Evolutionary conservation across 2,113 vertebrate species (phyloP).

Genomic region (Cephalopholis sonnerati): DNA sequence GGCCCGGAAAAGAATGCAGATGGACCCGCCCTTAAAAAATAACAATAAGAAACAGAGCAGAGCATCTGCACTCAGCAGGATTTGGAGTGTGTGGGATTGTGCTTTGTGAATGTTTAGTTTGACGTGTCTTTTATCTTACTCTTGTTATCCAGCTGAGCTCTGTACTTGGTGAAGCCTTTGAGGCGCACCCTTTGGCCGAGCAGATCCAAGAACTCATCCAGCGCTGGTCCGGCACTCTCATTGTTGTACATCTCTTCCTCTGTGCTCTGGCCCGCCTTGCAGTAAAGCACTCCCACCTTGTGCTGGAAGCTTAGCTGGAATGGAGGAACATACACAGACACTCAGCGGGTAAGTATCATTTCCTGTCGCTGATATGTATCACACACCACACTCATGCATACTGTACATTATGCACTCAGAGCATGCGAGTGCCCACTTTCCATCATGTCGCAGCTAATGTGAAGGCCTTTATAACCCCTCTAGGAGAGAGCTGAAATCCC

Average conservation of each 20-base stretch:
- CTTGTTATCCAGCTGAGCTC: slow-evolving; percentile 98
- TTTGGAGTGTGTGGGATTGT: slow-evolving; percentile 18
- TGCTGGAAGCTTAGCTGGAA: slow-evolving; percentile 99
- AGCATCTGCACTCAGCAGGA: slow-evolving; percentile 43
- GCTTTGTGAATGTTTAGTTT: slow-evolving; percentile 43
- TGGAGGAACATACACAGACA: slow-evolving; percentile 49
- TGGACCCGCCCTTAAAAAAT: neutral
- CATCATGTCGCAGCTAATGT: slow-evolving; percentile 70
- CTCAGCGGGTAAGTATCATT: slow-evolving; percentile 45
- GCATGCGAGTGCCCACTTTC: slow-evolving; percentile 56
- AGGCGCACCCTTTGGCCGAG: slow-evolving; percentile 96
- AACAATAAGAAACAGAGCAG: neutral
- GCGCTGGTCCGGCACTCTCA: slow-evolving; percentile 92
- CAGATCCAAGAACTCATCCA: slow-evolving; percentile 97
- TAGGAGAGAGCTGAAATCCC: slow-evolving; percentile 55
- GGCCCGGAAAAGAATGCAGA: too few species aligned
- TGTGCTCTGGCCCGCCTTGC: slow-evolving; percentile 95
- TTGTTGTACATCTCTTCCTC: slow-evolving; percentile 99
- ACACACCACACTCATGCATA: slow-evolving; percentile 29
- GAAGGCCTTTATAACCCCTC: slow-evolving; percentile 54
- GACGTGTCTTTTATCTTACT: slow-evolving; percentile 86
- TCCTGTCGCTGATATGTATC: slow-evolving; percentile 49
- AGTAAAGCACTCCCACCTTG: slow-evolving; percentile 98
- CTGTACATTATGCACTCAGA: slow-evolving; percentile 61
- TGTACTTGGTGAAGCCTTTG: slow-evolving; percentile 96